These are phyloP conservation scores for Acronicta aceris DNA, from an alignment of 2,888 invertebrate genomes.

Conservation along the genomic window DNA sequence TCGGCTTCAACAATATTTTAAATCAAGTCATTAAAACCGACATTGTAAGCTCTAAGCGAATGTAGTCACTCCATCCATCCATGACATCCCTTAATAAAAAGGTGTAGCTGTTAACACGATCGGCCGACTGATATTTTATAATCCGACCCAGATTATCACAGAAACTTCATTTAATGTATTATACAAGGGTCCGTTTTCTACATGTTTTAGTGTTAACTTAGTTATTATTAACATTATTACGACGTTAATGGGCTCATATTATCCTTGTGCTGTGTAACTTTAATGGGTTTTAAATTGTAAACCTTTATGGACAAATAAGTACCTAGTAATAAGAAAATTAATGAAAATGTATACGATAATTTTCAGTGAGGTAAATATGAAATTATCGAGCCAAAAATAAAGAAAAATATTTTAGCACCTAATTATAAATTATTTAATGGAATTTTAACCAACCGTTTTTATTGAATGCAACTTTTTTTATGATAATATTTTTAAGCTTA, in stretches of 20 bases:
- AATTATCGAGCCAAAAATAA: too few species aligned
- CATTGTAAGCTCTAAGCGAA: background rate
- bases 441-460: too few species aligned
- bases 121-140: constrained; percentile 56
- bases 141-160: constrained; percentile 60
- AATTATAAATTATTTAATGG: too few species aligned
- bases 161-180: constrained; percentile 53
- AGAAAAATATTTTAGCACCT: too few species aligned
- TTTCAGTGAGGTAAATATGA: background rate
- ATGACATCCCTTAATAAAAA: constrained; percentile 50
- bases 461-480: too few species aligned
- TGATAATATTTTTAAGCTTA: background rate
- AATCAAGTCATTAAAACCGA: background rate
- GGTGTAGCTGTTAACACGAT: constrained; percentile 62
- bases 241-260: constrained; percentile 33
- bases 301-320: background rate
- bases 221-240: constrained; percentile 51
- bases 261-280: constrained; percentile 20
- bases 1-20: background rate
- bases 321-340: background rate
- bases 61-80: constrained; percentile 15
- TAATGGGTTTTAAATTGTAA: constrained; percentile 13
- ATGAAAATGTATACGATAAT: background rate
- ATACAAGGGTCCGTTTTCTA: constrained; percentile 28
- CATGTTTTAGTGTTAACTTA: constrained; percentile 55